Conservation (phyloP, 2,113 vertebrate species). For the Callipepla squamata region DNA sequence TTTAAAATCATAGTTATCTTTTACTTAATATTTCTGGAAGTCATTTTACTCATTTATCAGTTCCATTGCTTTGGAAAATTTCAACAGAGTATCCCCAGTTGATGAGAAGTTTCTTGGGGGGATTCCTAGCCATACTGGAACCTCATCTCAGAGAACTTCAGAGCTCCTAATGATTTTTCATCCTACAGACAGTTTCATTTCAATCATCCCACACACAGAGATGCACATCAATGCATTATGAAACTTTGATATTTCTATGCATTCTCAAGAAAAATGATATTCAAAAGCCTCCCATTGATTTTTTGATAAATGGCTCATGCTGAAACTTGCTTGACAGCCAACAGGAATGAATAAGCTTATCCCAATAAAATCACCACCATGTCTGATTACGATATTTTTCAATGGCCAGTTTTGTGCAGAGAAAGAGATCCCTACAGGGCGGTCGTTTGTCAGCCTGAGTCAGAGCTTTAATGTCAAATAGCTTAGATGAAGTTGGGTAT, state of each 20-base stretch:
- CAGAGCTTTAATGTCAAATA: constrained; percentile 50
- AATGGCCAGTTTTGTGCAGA: constrained; percentile 59
- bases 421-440: constrained; percentile 14
- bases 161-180: not conserved
- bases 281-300: constrained; percentile 54
- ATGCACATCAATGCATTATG: constrained; percentile 46
- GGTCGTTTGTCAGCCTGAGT: constrained; percentile 53
- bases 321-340: constrained; percentile 64
- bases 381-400: constrained; percentile 69
- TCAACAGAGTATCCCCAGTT: not conserved
- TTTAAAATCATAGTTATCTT: not conserved
- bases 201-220: not conserved
- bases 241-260: constrained; percentile 37
- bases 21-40: not conserved
- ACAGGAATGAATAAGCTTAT: constrained; percentile 69
- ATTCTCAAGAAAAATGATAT: constrained; percentile 51
- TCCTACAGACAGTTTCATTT: constrained; percentile 42
- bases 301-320: constrained; percentile 60
- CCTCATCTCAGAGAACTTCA: not conserved
- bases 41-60: not conserved
- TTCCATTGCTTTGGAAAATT: not conserved
- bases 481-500: constrained; percentile 6
- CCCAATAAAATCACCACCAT: constrained; percentile 66
- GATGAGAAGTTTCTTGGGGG: not conserved
- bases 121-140: not conserved